Conservation (phyloP, 2,888 invertebrate species). For the Aspidapion aeneum region DNA sequence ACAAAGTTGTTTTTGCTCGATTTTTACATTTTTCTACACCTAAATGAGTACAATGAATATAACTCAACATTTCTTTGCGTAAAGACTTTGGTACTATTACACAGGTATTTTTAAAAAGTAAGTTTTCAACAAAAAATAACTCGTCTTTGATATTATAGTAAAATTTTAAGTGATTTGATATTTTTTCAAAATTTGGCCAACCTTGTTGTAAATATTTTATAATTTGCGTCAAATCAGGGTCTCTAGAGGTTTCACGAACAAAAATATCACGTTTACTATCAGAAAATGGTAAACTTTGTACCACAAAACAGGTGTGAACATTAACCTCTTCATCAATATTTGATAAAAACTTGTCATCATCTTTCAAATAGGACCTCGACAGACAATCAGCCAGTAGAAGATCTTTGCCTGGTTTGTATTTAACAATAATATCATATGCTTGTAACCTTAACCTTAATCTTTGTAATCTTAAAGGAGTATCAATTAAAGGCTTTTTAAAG, state of each 20-base stretch:
- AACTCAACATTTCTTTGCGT: constrained; percentile 17
- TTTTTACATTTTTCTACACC: constrained; percentile 29
- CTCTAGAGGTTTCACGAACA: constrained; percentile 16
- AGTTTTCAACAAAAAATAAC: constrained; percentile 16
- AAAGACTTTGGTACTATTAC: constrained; percentile 22
- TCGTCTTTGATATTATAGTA: constrained; percentile 18
- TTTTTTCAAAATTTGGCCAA: constrained; percentile 28
- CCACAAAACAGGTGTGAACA: background rate
- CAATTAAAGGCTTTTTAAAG: background rate
- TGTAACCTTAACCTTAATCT: background rate
- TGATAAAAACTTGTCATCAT: background rate
- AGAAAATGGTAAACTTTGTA: constrained; percentile 2
- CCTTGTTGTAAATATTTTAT: constrained; percentile 26
- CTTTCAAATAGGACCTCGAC: background rate
- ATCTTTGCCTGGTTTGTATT: background rate
- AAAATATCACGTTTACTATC: constrained; percentile 17
- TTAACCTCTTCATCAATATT: background rate
- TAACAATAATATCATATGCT: background rate
- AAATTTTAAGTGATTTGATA: constrained; percentile 14
- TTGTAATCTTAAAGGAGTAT: background rate
- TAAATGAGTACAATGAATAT: constrained; percentile 20
- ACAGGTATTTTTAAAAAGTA: constrained; percentile 22
- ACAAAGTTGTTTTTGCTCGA: constrained; percentile 26
- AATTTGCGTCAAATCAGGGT: constrained; percentile 25
- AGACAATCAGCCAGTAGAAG: constrained; percentile 13